Conservation (phyloP, 1,140 invertebrate genomes). For the Monochamus saltuarius region DNA sequence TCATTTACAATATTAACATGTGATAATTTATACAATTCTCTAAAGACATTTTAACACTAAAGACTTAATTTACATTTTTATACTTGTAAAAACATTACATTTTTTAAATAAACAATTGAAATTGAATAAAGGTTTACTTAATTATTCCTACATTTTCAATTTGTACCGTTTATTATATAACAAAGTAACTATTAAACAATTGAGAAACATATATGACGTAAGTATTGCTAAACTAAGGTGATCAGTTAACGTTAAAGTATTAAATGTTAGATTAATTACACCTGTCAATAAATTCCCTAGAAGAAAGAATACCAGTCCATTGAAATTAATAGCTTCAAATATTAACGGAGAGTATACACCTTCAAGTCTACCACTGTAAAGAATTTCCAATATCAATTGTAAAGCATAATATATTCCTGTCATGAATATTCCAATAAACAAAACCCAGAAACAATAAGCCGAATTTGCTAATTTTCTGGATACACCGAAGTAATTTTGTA, state of each 20-base stretch:
- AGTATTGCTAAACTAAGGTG: conserved; percentile 51
- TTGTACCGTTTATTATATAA: conserved; percentile 24
- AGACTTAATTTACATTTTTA: no score
- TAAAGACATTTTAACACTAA: no score
- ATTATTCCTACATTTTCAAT: conserved; percentile 1
- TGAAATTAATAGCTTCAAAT: conserved; percentile 69
- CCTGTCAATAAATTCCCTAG: conserved; percentile 79
- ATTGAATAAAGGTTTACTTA: neutral
- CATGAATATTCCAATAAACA: conserved; percentile 60
- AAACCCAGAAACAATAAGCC: conserved; percentile 74
- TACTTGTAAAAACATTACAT: neutral
- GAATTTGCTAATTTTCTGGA: conserved; percentile 76
- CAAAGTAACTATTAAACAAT: conserved; percentile 23
- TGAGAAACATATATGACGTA: conserved; percentile 28
- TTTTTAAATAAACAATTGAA: neutral
- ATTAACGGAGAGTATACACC: conserved; percentile 56
- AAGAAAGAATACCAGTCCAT: conserved; percentile 78
- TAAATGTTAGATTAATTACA: conserved; percentile 68
- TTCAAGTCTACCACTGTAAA: conserved; percentile 32
- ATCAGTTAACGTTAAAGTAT: conserved; percentile 59
- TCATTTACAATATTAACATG: conserved; percentile 1
- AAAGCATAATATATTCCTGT: conserved; percentile 58
- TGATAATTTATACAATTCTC: no score
- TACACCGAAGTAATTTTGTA: conserved; percentile 55
- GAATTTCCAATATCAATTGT: conserved; percentile 55